These are phyloP conservation scores for Coptotermes formosanus DNA, from an alignment of 1,140 invertebrate species.

Conservation along the genomic window DNA sequence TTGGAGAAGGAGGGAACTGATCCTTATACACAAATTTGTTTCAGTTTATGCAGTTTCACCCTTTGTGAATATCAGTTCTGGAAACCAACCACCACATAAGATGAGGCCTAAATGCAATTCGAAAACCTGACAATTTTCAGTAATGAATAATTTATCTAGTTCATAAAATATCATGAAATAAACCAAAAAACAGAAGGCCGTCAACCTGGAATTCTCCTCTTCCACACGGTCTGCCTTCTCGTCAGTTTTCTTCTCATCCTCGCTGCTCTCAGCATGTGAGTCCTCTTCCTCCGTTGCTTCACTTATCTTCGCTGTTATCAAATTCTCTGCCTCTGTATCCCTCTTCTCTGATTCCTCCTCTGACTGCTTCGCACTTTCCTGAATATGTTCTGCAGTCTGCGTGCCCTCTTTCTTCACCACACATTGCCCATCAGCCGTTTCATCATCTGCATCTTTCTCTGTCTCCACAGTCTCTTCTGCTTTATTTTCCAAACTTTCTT, in stretches of 20 bases:
- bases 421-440: not conserved
- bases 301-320: constrained; percentile 35
- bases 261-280: not conserved
- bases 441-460: not conserved
- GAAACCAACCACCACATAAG: too few relatives aligned
- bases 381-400: not conserved
- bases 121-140: too few relatives aligned
- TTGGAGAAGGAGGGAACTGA: too few relatives aligned
- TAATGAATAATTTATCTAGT: too few relatives aligned
- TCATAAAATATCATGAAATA: not conserved
- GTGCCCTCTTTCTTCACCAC: not conserved
- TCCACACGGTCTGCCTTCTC: not conserved
- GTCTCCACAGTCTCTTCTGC: not conserved
- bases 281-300: constrained; percentile 36
- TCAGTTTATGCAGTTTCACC: too few relatives aligned
- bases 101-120: too few relatives aligned
- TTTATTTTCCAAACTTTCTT: not conserved
- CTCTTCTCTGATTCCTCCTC: constrained; percentile 34
- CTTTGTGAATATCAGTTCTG: too few relatives aligned
- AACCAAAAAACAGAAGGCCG: too few relatives aligned
- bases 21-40: too few relatives aligned
- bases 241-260: not conserved
- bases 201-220: not conserved
- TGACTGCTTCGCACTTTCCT: not conserved
- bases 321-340: constrained; percentile 23